Evolutionary conservation across 2,797 vertebrate genomes (phyloP).

Genomic region (Diceros bicornis): DNA sequence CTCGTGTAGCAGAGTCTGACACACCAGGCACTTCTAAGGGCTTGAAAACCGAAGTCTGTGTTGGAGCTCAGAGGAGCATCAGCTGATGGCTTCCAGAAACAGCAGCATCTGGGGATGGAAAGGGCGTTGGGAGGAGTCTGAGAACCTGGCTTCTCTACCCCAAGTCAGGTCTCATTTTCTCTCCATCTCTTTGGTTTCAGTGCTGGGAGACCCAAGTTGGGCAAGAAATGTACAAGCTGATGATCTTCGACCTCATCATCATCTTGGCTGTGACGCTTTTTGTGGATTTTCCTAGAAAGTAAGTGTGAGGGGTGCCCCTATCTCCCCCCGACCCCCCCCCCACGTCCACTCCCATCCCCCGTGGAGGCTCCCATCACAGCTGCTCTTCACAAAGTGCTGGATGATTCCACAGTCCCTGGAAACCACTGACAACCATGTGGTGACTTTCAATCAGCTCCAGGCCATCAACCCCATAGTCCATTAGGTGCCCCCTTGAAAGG

Average conservation of each 20-base stretch:
- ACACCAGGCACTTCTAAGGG: neutral
- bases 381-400: neutral
- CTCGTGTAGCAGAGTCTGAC: neutral
- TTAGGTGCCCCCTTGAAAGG: neutral
- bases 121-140: neutral
- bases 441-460: neutral
- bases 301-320: conserved; percentile 80
- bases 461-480: neutral
- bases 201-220: conserved; percentile 98
- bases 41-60: neutral
- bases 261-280: conserved; percentile 93
- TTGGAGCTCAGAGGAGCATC: neutral
- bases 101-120: neutral
- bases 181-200: conserved; percentile 87
- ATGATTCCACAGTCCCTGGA: neutral
- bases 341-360: neutral
- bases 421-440: neutral
- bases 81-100: neutral
- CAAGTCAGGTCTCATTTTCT: neutral
- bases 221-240: conserved; percentile 99
- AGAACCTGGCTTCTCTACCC: neutral
- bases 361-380: neutral
- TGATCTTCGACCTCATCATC: conserved; percentile 97
- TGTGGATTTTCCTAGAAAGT: conserved; percentile 97
- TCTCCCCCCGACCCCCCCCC: accelerated